phyloP scores from a whole-genome alignment of 1,140 invertebrate species.

The Caenorhabditis latens region DNA sequence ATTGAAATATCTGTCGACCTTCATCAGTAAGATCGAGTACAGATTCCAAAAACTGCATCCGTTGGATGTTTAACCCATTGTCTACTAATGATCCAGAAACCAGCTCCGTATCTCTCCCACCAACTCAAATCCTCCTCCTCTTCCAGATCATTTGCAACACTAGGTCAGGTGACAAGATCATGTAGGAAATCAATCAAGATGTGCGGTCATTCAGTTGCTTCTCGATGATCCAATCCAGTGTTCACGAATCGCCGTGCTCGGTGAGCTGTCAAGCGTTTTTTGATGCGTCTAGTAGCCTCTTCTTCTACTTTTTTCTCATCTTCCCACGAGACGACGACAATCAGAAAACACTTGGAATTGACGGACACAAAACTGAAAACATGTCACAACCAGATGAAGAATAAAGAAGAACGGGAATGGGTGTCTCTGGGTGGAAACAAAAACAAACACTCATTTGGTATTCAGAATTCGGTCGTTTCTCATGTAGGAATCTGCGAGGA shows the following conservation, averaged over 20 bases:
- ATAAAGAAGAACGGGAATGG: not conserved
- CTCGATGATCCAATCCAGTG: not conserved
- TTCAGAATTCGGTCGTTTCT: not conserved
- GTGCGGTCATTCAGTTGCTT: too few relatives aligned
- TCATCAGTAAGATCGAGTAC: too few relatives aligned
- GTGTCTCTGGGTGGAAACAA: not conserved
- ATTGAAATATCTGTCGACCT: too few relatives aligned
- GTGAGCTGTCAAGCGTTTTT: not conserved
- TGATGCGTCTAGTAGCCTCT: too few relatives aligned
- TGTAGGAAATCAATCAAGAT: slow-evolving; percentile 26
- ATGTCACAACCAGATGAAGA: slow-evolving; percentile 16
- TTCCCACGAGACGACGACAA: not conserved
- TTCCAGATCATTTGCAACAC: too few relatives aligned
- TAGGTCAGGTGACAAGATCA: slow-evolving; percentile 4
- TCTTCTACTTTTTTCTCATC: too few relatives aligned
- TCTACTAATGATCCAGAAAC: too few relatives aligned
- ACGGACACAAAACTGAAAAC: not conserved
- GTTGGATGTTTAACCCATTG: too few relatives aligned
- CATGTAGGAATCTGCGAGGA: not conserved
- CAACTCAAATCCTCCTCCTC: too few relatives aligned
- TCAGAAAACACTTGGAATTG: slow-evolving; percentile 4
- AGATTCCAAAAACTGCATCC: too few relatives aligned
- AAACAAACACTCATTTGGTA: slow-evolving; percentile 36
- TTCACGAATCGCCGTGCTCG: not conserved
- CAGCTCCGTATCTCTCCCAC: too few relatives aligned